Evolutionary conservation across 1,140 invertebrate species (phyloP).

Genomic region (Bombus pascuorum): DNA sequence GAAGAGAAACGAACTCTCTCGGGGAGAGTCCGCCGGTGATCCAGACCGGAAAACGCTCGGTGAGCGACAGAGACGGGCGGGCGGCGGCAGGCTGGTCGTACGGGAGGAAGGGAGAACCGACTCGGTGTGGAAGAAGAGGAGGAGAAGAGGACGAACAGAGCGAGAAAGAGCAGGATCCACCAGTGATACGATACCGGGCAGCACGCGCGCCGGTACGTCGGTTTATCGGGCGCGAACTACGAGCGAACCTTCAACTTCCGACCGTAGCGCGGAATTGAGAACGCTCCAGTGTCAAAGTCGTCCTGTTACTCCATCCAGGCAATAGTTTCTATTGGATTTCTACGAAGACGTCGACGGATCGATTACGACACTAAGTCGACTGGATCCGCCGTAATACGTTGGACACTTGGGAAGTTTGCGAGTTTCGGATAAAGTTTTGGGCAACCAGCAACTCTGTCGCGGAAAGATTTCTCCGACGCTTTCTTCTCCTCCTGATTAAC

Average conservation of each 20-base stretch:
- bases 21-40: constrained; percentile 3
- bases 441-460: background rate
- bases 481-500: background rate
- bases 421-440: background rate
- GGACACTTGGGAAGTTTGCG: background rate
- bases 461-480: constrained; percentile 23
- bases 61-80: constrained; percentile 37
- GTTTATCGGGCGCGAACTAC: constrained; percentile 54
- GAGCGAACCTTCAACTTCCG: constrained; percentile 40
- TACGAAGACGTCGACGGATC: background rate
- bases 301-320: too few species aligned
- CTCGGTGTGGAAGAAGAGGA: constrained; percentile 51
- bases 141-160: constrained; percentile 43
- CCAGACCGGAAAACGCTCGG: constrained; percentile 26
- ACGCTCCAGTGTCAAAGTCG: background rate
- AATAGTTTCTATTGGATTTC: background rate
- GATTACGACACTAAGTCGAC: background rate
- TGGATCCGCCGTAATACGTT: background rate
- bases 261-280: constrained; percentile 22
- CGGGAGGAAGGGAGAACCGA: constrained; percentile 40
- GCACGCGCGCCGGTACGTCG: constrained; percentile 62
- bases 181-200: constrained; percentile 64
- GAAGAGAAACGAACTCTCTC: background rate
- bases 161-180: constrained; percentile 57
- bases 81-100: constrained; percentile 3